Evolutionary conservation across 2,888 invertebrate species (phyloP).

Genomic region (Arctia plantaginis): DNA sequence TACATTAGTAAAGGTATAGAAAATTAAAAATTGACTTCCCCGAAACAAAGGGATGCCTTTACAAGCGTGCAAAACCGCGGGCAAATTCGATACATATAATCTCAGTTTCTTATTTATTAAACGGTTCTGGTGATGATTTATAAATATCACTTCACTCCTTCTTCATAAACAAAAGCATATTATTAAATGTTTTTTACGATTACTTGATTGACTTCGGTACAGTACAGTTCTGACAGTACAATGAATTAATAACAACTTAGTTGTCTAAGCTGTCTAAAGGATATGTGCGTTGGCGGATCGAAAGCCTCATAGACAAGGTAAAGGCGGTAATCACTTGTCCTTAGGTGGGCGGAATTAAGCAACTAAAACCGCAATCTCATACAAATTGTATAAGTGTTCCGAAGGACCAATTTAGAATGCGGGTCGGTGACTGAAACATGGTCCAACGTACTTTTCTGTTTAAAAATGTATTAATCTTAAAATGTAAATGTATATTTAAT

Average conservation of each 20-base stretch:
- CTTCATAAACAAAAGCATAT: not conserved
- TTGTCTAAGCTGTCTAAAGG: not conserved
- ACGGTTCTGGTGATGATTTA: not conserved
- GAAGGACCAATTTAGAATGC: not conserved
- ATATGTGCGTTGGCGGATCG: not conserved
- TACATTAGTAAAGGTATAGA: too few species aligned
- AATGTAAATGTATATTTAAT: not conserved
- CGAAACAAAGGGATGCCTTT: too few species aligned
- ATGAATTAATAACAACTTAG: not conserved
- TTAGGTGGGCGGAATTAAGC: not conserved
- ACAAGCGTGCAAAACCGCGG: too few species aligned
- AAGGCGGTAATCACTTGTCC: not conserved
- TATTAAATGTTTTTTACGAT: not conserved
- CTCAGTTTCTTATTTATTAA: too few species aligned
- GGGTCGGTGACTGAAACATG: not conserved
- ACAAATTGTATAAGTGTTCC: not conserved
- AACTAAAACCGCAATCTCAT: not conserved
- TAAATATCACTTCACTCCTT: not conserved
- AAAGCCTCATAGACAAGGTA: not conserved
- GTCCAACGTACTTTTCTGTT: not conserved
- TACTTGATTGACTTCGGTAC: not conserved
- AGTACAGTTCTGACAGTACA: not conserved
- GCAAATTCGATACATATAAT: too few species aligned
- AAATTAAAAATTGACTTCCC: too few species aligned
- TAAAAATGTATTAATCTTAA: not conserved